Percentiles rank a stretch among this genome's conserved stretches.
Evolutionary conservation across 2,888 invertebrate genomes (phyloP).

Genomic region (Clistopyga incitator): DNA sequence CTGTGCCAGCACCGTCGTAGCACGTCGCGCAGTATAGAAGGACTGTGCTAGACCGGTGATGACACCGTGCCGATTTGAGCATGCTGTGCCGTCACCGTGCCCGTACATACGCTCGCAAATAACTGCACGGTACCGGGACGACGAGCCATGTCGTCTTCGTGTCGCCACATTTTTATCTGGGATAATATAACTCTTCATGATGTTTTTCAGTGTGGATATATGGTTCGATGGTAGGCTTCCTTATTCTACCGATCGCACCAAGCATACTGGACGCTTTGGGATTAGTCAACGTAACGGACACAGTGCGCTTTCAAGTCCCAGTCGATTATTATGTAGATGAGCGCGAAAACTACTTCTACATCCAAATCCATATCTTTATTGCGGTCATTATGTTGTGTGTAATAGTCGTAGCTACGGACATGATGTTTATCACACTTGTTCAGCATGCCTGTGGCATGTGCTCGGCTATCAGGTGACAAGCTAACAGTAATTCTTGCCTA

Average conservation of each 20-base stretch:
- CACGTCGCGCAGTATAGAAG: too few species aligned
- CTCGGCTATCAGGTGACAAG: too few species aligned
- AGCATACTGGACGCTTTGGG: not conserved
- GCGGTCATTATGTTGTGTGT: not conserved
- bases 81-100: too few species aligned
- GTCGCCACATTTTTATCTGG: not conserved
- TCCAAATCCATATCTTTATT: not conserved
- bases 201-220: constrained; percentile 24
- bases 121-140: too few species aligned
- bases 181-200: too few species aligned
- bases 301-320: constrained; percentile 15
- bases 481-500: too few species aligned
- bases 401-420: constrained; percentile 26
- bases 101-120: too few species aligned
- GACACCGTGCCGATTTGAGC: too few species aligned
- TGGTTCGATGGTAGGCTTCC: not conserved
- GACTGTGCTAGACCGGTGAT: too few species aligned
- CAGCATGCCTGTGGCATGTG: constrained; percentile 38
- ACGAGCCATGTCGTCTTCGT: too few species aligned
- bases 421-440: constrained; percentile 30
- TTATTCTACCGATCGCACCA: not conserved
- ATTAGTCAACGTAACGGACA: constrained; percentile 7
- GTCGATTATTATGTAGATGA: not conserved
- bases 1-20: too few species aligned
- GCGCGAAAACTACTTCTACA: constrained; percentile 32